Evolutionary conservation across 2,888 invertebrate species (phyloP), one percentile per base, ranked within the genome.

Genomic region (Eilema depressum): DNA sequence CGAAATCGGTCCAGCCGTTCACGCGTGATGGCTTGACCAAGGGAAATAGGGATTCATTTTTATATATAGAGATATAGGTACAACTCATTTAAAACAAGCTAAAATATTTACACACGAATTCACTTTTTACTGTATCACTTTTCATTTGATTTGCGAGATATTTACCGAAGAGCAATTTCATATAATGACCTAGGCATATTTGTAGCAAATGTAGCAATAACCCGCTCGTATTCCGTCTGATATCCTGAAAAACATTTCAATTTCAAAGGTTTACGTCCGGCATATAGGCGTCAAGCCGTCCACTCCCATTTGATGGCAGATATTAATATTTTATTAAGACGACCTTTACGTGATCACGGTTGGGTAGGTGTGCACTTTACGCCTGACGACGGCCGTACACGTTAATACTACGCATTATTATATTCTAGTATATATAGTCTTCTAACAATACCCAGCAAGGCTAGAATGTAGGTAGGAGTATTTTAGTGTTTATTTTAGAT

Each of bases 241-340:
- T 23, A 62, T 25, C 25, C 25, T 20, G n/a, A 63, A 41, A 10
- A 41, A 3, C 26, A 41, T 10, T 41, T 41, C 12, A 61, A 41
- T 59, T 60, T 17, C 7, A 67, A 61, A n/a, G 53, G 17, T 23
- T 53, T n/a, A 62, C 20, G 30, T n/a, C 23, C 57, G 63, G 3
- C 7, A 25, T 59, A 59, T 25, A 26, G 3, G 17, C 17, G 2
- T 11, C 26, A 59, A 25, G 59, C 14, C 26, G n/a, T 25, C 41
- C 28, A 30, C 64, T 47, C 20, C 25, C 57, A 67, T 65, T 70
- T 23, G 57, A 68, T 73, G 62, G 62, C 26, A 33, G 69, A 68
- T 77, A 79, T 74, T 75, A 74, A 78, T 75, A 76, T 74, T 78
- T 71, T 69, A 78, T 75, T 74, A 67, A 69, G 65, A 64, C 53